A percentile compares a stretch with the other conserved stretches of the same genome.
phyloP scores from a whole-genome alignment of 2,888 invertebrate genomes.

The Limnephilus rhombicus region DNA sequence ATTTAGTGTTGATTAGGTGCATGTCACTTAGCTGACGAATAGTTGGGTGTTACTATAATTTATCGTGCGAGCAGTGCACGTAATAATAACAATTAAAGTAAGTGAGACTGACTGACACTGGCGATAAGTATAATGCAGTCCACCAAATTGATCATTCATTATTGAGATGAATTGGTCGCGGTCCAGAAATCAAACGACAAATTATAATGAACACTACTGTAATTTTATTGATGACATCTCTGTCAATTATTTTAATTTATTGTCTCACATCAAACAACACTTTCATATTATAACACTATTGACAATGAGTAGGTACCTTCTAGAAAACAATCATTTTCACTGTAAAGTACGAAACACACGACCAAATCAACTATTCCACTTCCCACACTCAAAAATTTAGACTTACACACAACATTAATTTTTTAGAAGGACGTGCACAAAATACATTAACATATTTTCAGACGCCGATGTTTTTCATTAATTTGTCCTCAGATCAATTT shows the following conservation, averaged over 20 bases:
- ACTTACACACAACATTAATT: too few species aligned
- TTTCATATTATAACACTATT: not conserved
- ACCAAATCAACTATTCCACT: too few species aligned
- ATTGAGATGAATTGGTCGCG: not conserved
- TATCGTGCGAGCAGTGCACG: not conserved
- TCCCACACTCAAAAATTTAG: too few species aligned
- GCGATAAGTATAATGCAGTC: not conserved
- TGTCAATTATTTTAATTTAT: slow-evolving; percentile 29
- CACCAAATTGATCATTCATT: not conserved
- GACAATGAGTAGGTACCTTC: too few species aligned
- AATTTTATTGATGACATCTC: not conserved
- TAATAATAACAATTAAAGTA: not conserved
- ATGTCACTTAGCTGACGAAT: not conserved
- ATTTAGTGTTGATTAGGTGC: not conserved
- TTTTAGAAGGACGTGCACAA: too few species aligned
- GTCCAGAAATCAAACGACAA: not conserved
- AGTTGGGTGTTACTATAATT: not conserved
- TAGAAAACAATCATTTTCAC: too few species aligned
- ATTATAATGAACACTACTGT: not conserved
- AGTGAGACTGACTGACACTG: not conserved
- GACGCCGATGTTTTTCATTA: too few species aligned
- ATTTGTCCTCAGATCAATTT: too few species aligned
- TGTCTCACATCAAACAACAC: not conserved
- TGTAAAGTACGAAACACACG: too few species aligned
- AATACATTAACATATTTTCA: too few species aligned